Evolutionary conservation across 2,797 vertebrate genomes (phyloP), one percentile per base, ranked within the genome.

Genomic region (Microctenopoma lineatum): DNA sequence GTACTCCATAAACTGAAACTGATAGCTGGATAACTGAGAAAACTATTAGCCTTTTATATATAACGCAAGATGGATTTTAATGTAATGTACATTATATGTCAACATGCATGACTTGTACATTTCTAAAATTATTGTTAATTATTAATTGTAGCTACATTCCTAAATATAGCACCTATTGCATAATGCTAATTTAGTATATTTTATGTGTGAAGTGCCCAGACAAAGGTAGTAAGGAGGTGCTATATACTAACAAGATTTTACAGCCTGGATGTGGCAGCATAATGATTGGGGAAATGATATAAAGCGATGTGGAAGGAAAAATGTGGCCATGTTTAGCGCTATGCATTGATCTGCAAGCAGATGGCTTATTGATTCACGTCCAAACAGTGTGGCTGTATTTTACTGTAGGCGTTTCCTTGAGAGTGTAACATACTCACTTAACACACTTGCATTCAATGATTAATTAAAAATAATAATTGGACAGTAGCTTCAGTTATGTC

Each of bases 311-410:
- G 14, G 27, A 60, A n/a, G 26, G 46, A 27, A 13, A 81, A 68
- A 62, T 70, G 70, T 62, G 73, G 56, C 50, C 10, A 4, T 53
- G 27, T 64, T 75, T 71, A 81, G 75, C 41, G 44, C 25, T 12
- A 45, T 56, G 52, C 48, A 64, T 81, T 66, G 59, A 79, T 75
- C 48, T 26, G 9, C 59, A 76, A 82, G 74, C 62, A 80, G 51
- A 84, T 84, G 44, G 44, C 2, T 69, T 81, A 84, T 87, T 69
- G 73, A 84, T 78, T 52, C 25, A 50, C 2, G 2, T 63, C 15
- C 15, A 25, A 26, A 58, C 21, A 7, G 39, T 26, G n/a, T 60
- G 38, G 48, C 71, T 18, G 47, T 34, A 46, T 66, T 68, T 80
- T 46, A 42, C 41, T 42, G 14, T 42, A 63, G 39, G 5, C 10